Conservation (phyloP, 1,140 invertebrate species). For the Hylaeus volcanicus region DNA sequence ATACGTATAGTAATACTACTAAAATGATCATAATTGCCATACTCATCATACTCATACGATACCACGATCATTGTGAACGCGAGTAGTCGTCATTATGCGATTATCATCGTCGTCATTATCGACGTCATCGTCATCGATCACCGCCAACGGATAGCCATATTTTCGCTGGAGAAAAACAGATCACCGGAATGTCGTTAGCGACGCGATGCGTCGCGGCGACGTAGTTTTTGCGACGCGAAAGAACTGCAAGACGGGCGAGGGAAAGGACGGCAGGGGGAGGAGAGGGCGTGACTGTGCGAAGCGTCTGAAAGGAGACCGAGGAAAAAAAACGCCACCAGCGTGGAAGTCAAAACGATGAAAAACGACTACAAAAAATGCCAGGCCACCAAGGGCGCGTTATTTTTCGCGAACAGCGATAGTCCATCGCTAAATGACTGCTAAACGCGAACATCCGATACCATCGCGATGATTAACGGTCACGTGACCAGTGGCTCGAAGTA, state of each 20-base stretch:
- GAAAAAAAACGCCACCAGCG: neutral
- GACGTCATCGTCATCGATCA: too few relatives aligned
- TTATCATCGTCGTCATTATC: too few relatives aligned
- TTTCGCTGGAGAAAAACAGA: too few relatives aligned
- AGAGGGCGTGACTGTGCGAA: neutral
- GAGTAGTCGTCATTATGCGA: too few relatives aligned
- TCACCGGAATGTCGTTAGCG: neutral
- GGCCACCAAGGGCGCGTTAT: conserved; percentile 4
- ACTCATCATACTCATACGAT: too few relatives aligned
- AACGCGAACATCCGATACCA: neutral
- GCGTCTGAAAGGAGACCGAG: conserved; percentile 8
- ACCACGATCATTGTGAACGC: too few relatives aligned
- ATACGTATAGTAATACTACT: too few relatives aligned
- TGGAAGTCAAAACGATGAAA: neutral
- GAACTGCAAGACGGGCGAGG: neutral
- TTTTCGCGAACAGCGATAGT: neutral
- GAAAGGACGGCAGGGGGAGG: conserved; percentile 3
- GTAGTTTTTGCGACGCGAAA: conserved; percentile 20
- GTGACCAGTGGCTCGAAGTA: neutral
- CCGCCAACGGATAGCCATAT: too few relatives aligned
- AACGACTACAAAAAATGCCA: conserved; percentile 31
- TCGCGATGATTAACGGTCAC: neutral
- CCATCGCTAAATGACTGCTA: neutral
- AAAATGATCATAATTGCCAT: too few relatives aligned
- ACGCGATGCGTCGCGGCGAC: conserved; percentile 5